Conservation (phyloP, 92 coral and sea anemone species). For the Zoanthus sociatus region DNA sequence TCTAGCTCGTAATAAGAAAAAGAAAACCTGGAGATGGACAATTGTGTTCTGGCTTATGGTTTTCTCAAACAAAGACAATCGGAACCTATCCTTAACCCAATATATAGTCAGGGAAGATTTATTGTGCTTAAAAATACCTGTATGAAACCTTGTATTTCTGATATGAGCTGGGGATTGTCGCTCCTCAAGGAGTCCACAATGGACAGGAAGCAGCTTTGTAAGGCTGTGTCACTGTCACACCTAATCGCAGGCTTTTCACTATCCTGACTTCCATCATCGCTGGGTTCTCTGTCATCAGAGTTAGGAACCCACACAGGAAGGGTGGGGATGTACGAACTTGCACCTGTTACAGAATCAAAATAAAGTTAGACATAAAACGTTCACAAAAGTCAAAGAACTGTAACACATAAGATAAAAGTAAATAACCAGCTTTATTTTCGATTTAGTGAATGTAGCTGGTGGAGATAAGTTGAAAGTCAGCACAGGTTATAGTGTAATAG, state of each 20-base stretch:
- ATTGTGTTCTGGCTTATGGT: too few species aligned
- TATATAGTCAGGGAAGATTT: too few species aligned
- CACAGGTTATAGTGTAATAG: too few species aligned
- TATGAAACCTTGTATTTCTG: constrained; percentile 92
- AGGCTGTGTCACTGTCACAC: constrained; percentile 74
- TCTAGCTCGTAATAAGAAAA: too few species aligned
- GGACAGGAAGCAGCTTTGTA: constrained; percentile 88
- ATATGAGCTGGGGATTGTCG: constrained; percentile 81
- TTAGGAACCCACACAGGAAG: constrained; percentile 42
- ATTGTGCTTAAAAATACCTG: constrained; percentile 5
- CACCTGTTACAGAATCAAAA: background rate
- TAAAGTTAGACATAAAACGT: background rate
- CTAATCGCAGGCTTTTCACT: constrained; percentile 56
- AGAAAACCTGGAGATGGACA: too few species aligned
- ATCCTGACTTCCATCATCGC: constrained; percentile 34
- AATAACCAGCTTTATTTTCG: background rate
- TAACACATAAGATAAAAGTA: background rate
- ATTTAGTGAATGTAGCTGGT: background rate
- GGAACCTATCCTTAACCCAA: too few species aligned
- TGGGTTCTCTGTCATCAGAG: constrained; percentile 8
- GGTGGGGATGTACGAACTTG: constrained; percentile 33
- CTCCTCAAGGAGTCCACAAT: constrained; percentile 91
- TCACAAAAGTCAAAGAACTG: background rate
- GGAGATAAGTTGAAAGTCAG: background rate
- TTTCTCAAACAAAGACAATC: too few species aligned